phyloP scores from a whole-genome alignment of 2,113 vertebrate genomes.

The Hoplias malabaricus region DNA sequence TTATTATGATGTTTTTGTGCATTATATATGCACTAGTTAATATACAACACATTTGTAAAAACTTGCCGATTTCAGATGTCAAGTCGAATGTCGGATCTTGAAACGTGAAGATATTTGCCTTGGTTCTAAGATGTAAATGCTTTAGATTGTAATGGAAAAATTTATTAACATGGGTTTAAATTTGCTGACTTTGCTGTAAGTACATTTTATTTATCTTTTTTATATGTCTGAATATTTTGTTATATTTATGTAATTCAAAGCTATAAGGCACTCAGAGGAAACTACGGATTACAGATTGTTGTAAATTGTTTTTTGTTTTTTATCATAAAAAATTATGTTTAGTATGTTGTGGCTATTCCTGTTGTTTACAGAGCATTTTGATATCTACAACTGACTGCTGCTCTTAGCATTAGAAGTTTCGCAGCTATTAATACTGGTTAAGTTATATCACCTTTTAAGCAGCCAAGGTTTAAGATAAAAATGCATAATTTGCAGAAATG shows the following conservation, averaged over 20 bases:
- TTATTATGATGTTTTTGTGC: not conserved
- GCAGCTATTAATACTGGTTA: not conserved
- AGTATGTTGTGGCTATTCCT: not conserved
- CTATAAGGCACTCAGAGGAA: conserved; percentile 32
- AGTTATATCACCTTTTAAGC: not conserved
- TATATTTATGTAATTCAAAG: conserved; percentile 41
- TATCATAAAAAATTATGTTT: too few relatives aligned
- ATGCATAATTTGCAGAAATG: not conserved
- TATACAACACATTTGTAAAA: not conserved
- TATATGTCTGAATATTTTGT: conserved; percentile 16
- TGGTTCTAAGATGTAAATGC: not conserved
- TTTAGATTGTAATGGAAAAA: not conserved
- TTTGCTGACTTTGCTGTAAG: not conserved
- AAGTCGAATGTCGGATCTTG: not conserved
- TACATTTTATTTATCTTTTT: conserved; percentile 21
- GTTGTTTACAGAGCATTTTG: conserved; percentile 3
- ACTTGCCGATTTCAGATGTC: not conserved
- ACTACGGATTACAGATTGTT: not conserved
- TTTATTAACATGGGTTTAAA: not conserved
- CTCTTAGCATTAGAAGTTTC: not conserved
- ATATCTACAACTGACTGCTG: not conserved
- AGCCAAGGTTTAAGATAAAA: not conserved
- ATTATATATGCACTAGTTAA: not conserved
- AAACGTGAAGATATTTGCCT: not conserved
- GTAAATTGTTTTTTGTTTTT: not conserved